Evolutionary conservation across 2,113 vertebrate genomes (phyloP), one percentile per base, ranked within the genome.

Genomic region (Anser cygnoides): DNA sequence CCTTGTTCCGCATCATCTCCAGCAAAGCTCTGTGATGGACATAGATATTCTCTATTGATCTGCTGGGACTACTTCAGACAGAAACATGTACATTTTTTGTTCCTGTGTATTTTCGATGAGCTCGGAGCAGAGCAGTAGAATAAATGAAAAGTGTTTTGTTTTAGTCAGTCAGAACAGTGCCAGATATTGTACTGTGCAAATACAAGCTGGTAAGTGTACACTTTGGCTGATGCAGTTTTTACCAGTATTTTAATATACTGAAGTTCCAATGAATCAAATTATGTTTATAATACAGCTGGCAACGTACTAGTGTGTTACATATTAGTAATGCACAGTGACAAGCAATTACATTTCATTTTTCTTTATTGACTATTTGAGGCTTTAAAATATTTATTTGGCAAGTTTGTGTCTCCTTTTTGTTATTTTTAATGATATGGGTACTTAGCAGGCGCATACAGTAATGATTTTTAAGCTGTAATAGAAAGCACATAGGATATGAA

Each of bases 401-500:
- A 93, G 55, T 87, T 93, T 89, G 43, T 87, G 57, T 85, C 54
- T 91, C 55, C 16, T 89, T 93, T 95, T 86, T 91, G 71, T 95
- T 94, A 88, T 80, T 96, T 96, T 91, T 91, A 86, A 97, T 93
- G 62, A 54, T 79, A 66, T 39, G 61, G 83, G 57, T 96, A 94
- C 44, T 95, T 96, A 94, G 67, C 50, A 95, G 92, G 41, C 84
- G 89, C 77, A 63, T 90, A 78, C 67, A 57, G 59, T 97, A 96
- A 94, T 84, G 90, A 92, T 92, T 93, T 92, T 93, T 94, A 96
- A 96, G 50, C 87, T 89, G 29, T 89, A 95, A 87, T 92, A 92
- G 93, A 96, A 97, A 94, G 71, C 58, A 92, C 50, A 81, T 87
- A 96, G 92, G 84, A 87, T 96, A 95, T 92, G 85, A 96, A 92